phyloP scores from a whole-genome alignment of 2,113 vertebrate species.

The Terrapene triunguis region DNA sequence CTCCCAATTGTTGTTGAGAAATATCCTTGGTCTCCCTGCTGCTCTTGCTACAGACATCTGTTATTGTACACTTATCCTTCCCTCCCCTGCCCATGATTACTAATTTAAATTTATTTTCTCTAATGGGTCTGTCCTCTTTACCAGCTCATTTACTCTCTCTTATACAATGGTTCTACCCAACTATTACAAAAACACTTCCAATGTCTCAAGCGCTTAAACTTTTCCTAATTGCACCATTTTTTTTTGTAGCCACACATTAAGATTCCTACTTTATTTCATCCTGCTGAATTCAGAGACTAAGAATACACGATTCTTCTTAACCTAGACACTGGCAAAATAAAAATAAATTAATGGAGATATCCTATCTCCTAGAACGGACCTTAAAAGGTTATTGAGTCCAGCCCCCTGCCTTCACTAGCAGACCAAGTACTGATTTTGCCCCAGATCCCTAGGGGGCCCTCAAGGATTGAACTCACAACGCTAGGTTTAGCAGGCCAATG shows the following conservation, averaged over 20 bases:
- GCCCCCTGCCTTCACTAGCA: too few relatives aligned
- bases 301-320: background rate
- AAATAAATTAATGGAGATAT: too few relatives aligned
- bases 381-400: too few relatives aligned
- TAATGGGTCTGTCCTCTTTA: background rate
- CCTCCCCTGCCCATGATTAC: background rate
- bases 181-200: background rate
- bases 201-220: background rate
- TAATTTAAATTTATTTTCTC: background rate
- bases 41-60: background rate
- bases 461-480: too few relatives aligned
- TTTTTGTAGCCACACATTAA: background rate
- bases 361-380: too few relatives aligned
- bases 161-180: fast-evolving
- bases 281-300: background rate
- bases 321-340: background rate
- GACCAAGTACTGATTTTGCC: too few relatives aligned
- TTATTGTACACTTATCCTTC: background rate
- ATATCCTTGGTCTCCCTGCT: background rate
- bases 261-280: background rate
- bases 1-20: too few relatives aligned
- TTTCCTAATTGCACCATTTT: background rate
- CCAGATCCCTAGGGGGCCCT: too few relatives aligned
- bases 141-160: background rate
- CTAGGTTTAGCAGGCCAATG: too few relatives aligned